Evolutionary conservation across 2,888 invertebrate genomes (phyloP).

Genomic region (Parnassius orleans): DNA sequence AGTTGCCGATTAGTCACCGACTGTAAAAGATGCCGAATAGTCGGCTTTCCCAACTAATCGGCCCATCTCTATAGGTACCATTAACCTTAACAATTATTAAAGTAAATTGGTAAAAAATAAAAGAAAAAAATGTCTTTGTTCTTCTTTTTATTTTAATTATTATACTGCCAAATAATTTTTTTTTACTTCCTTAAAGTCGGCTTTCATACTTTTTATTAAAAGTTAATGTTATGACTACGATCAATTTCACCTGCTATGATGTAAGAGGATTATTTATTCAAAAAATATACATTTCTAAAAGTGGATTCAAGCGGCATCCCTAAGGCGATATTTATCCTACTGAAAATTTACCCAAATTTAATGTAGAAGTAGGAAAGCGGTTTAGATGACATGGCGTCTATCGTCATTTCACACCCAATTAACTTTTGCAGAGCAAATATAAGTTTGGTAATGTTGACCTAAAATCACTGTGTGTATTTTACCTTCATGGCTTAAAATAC

Average conservation of each 20-base stretch:
- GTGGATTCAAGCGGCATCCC: conserved; percentile 8
- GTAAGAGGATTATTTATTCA: not conserved
- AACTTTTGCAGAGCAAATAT: conserved; percentile 44
- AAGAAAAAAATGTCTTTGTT: too few species aligned
- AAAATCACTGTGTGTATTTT: conserved; percentile 21
- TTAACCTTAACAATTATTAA: too few species aligned
- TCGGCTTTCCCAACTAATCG: too few species aligned
- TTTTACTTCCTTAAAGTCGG: too few species aligned
- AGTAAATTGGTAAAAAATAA: too few species aligned
- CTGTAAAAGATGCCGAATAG: too few species aligned
- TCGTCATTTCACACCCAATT: conserved; percentile 66
- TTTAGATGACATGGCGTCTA: conserved; percentile 40
- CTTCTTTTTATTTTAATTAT: too few species aligned
- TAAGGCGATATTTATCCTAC: conserved; percentile 19
- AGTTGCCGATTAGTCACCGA: too few species aligned
- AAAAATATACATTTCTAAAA: conserved; percentile 1
- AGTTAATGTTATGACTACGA: too few species aligned
- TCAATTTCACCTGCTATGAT: not conserved
- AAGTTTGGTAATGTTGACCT: conserved; percentile 43
- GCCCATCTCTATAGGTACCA: too few species aligned
- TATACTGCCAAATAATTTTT: too few species aligned
- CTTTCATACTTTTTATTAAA: too few species aligned
- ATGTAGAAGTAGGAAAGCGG: conserved; percentile 40
- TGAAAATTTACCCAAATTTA: conserved; percentile 63
- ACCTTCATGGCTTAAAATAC: not conserved